Conservation (phyloP, 2,888 invertebrate species). For the Ophion costatus region DNA sequence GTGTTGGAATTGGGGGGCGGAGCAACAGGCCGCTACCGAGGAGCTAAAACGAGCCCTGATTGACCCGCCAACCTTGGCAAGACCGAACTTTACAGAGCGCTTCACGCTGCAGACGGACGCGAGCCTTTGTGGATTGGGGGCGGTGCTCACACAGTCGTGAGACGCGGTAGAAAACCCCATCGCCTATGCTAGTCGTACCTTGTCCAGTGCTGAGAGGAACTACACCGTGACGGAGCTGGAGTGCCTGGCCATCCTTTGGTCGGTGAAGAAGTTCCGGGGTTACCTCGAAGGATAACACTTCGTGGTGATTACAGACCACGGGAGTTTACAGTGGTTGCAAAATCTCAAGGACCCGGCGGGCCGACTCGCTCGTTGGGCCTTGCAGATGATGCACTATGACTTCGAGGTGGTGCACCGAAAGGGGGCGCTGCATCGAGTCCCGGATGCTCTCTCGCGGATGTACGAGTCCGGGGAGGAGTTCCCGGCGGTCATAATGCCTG, state of each 20-base stretch:
- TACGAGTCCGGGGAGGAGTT: slow-evolving; percentile 3
- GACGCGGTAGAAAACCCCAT: too few relatives aligned
- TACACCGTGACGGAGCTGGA: too few relatives aligned
- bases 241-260: slow-evolving; percentile 28
- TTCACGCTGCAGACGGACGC: too few relatives aligned
- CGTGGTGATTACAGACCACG: slow-evolving; percentile 70
- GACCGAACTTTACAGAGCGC: too few relatives aligned
- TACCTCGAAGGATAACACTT: slow-evolving; percentile 69
- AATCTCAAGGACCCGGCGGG: slow-evolving; percentile 66
- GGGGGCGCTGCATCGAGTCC: slow-evolving; percentile 35
- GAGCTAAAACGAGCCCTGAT: too few relatives aligned
- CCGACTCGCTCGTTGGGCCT: slow-evolving; percentile 64
- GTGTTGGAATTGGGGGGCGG: too few relatives aligned
- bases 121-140: too few relatives aligned
- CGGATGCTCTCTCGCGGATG: slow-evolving; percentile 57
- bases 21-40: too few relatives aligned
- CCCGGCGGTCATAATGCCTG: not conserved
- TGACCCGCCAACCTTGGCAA: too few relatives aligned
- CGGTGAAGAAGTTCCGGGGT: slow-evolving; percentile 63
- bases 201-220: too few relatives aligned
- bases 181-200: too few relatives aligned
- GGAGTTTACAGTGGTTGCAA: slow-evolving; percentile 67
- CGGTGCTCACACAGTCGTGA: too few relatives aligned
- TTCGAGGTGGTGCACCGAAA: slow-evolving; percentile 31
- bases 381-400: slow-evolving; percentile 59